Conservation (phyloP, 2,888 invertebrate genomes). For the Unio delphinus region DNA sequence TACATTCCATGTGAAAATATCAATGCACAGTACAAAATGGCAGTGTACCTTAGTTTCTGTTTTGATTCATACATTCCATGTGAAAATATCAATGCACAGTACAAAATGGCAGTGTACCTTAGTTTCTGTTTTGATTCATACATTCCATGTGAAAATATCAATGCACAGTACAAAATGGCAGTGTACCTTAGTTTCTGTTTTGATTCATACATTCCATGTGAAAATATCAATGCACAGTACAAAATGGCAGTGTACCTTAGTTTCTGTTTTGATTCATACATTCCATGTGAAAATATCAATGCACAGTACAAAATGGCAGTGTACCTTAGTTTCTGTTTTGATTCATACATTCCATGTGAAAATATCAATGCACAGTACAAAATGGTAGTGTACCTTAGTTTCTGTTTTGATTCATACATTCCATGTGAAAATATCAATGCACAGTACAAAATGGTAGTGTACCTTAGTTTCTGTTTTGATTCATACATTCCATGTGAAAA, state of each 20-base stretch:
- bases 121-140: slow-evolving; percentile 83
- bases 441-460: slow-evolving; percentile 52
- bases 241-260: slow-evolving; percentile 81
- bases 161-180: background rate
- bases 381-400: slow-evolving; percentile 84
- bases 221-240: background rate
- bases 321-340: slow-evolving; percentile 95
- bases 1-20: too few relatives aligned
- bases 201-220: too few relatives aligned
- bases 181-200: slow-evolving; percentile 95
- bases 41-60: slow-evolving; percentile 95
- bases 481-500: too few relatives aligned
- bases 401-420: slow-evolving; percentile 78
- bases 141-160: too few relatives aligned
- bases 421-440: too few relatives aligned
- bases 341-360: too few relatives aligned
- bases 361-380: background rate
- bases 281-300: too few relatives aligned
- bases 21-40: background rate
- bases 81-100: background rate
- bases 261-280: slow-evolving; percentile 81
- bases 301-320: background rate
- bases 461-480: slow-evolving; percentile 93
- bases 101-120: slow-evolving; percentile 79
- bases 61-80: too few relatives aligned